Conservation (phyloP, 2,888 invertebrate genomes). For the Platycheirus albimanus region DNA sequence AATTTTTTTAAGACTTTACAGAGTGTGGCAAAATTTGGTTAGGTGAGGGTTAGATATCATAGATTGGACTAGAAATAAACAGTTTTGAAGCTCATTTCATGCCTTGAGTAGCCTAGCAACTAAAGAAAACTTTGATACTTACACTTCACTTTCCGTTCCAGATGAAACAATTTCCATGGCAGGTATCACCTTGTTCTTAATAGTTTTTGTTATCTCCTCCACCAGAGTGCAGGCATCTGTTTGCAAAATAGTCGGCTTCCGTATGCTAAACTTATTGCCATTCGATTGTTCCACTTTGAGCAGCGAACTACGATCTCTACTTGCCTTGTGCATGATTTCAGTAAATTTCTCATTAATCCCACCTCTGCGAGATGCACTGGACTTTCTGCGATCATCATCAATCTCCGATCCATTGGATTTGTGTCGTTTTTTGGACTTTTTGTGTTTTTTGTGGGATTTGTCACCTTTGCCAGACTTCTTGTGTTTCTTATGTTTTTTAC, state of each 20-base stretch:
- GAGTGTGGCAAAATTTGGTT: too few species aligned
- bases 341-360: constrained; percentile 80
- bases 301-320: constrained; percentile 76
- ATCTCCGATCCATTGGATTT: constrained; percentile 79
- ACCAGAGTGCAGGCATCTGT: constrained; percentile 84
- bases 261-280: constrained; percentile 78
- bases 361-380: constrained; percentile 77
- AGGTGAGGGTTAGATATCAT: too few species aligned
- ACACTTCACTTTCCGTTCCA: constrained; percentile 86
- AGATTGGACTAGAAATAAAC: too few species aligned
- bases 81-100: too few species aligned
- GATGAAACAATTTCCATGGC: constrained; percentile 87
- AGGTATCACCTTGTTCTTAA: constrained; percentile 80
- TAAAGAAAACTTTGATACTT: too few species aligned
- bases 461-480: constrained; percentile 85
- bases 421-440: constrained; percentile 85
- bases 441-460: constrained; percentile 85
- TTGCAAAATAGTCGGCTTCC: constrained; percentile 79
- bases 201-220: constrained; percentile 83
- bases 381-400: constrained; percentile 68
- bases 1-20: background rate
- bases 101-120: too few species aligned
- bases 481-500: constrained; percentile 87
- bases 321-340: constrained; percentile 80
- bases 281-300: constrained; percentile 77